Base-by-base conservation (phyloP, 2,797 vertebrate species). In the Chelon labrosus region DNA sequence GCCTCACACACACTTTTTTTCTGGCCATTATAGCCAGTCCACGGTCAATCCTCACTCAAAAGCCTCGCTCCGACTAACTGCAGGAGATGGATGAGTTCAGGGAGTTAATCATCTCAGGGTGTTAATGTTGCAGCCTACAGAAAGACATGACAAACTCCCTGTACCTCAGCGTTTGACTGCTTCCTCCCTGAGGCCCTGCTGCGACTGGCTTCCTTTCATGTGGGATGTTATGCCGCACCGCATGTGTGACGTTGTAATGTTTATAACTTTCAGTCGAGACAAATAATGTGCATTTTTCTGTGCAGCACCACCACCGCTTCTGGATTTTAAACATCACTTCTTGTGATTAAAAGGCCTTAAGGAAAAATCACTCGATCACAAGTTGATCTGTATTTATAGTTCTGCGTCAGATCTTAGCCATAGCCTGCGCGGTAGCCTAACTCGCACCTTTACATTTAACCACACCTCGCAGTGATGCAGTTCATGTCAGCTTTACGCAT, bases 101-200 rank as follows among this genome's bases (percentile, higher is more conserved):
- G 38, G 70, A 81, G 79, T 85, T 87, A 80, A 82, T 90, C 75
- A 87, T 89, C 77, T 77, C 61, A 37, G 56, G 69, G 69, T 82
- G 57, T 87, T 87, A 83, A 87, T 85, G 90, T 87, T 84, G 88
- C 82, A 79, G 70, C 72, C 70, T 64, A 73, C 72, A 84, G 70
- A 77, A 77, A 80, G 66, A 83, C 25, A 73, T 86, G 86, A 91
- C 83, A 85, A 80, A 83, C 72, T 65, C 67, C 47, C 62, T 69
- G 63, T 61, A 69, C 67, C 73, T 70, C 57, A 16, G 50, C 62
- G 80, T 68, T 71, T 73, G 66, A 75, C 80, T 80, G 19, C 58
- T 70, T 65, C 14, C 60, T 69, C 74, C 82, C 67, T 1, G 19
- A 68, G 79, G 69, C 72, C 71, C 25, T 53, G 55, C 68, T 27